Percentiles rank a stretch among this genome's conserved stretches.
Evolutionary conservation across 30 jellyfish, hydroid and myxozoan genomes (phyloP).

Genomic region (Turritopsis dohrnii): DNA sequence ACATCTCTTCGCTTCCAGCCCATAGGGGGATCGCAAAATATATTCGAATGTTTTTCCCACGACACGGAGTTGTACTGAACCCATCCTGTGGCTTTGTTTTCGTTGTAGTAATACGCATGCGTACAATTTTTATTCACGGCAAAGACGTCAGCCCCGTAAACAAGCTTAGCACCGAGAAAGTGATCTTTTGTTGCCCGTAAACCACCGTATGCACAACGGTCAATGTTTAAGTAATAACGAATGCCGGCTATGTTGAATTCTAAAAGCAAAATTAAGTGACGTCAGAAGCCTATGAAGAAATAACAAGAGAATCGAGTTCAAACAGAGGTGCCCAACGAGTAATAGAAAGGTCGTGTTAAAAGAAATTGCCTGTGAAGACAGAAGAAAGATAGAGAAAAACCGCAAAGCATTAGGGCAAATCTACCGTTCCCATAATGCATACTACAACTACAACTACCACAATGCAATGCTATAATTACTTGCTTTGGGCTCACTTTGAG

Average conservation of each 20-base stretch:
- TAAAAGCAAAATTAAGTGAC: neutral
- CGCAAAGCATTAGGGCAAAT: too few species aligned
- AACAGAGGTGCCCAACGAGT: too few species aligned
- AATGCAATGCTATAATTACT: neutral
- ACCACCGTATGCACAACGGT: slow-evolving; percentile 56
- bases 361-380: too few species aligned
- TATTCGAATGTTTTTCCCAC: slow-evolving; percentile 8
- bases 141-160: slow-evolving; percentile 58
- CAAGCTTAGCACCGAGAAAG: neutral
- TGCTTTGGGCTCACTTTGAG: neutral
- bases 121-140: slow-evolving; percentile 54
- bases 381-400: too few species aligned
- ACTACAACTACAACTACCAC: too few species aligned
- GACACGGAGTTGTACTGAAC: slow-evolving; percentile 27
- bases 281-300: too few species aligned
- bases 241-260: slow-evolving; percentile 19
- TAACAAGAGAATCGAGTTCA: too few species aligned
- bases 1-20: neutral
- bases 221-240: slow-evolving; percentile 44
- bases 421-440: too few species aligned
- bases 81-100: slow-evolving; percentile 29
- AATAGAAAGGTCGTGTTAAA: too few species aligned
- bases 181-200: slow-evolving; percentile 8
- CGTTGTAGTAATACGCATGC: slow-evolving; percentile 47
- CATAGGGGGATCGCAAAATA: slow-evolving; percentile 19